Evolutionary conservation across 2,113 vertebrate species (phyloP), one percentile per base, ranked within the genome.

Genomic region (Sinosuthora webbiana): DNA sequence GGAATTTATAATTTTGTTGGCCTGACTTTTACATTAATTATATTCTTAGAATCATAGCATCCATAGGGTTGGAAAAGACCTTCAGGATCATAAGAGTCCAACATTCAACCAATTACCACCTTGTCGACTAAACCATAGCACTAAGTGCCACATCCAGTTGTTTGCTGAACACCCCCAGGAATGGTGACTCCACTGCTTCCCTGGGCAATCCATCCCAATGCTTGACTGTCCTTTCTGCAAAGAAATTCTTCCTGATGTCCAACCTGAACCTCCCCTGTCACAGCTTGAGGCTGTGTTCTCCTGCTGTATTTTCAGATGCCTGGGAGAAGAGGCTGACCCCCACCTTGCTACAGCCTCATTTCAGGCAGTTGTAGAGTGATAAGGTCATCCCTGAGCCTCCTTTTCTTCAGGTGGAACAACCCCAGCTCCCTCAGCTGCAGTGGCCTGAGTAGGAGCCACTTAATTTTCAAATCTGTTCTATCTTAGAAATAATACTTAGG

Each of bases 341-440:
- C 25, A 42, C 17, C 41, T 62, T 15, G 35, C 53, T 41, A 1
- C 11, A 41, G 1, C 8, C 8, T 62, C 47, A 47, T 76, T 69
- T 42, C 12, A 31, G n/a, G 63, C 56, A 49, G 22, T 4, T 62
- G 35, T 42, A 27, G 25, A 16, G 31, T 14, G 55, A 2, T 11
- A 4, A 70, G 10, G 25, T 63, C 47, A 49, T 41, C 10, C 21
- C 47, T 42, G 47, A 90, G 41, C 15, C 41, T 76, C 41, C 18
- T 76, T 41, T 69, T 63, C 55, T 76, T 15, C 24, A 31, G 25
- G 30, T 0, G 0, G 24, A 55, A 13, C 79, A 62, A 4, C 30
- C 24, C 25, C 47, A n/a, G 20, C 53, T 60, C 53, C 45, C 39
- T n/a, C n/a, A 60, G 24, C 41, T 0, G 0, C n/a, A 15, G 20